phyloP scores from a whole-genome alignment of 2,888 invertebrate species.

The Phaedon cochleariae region DNA sequence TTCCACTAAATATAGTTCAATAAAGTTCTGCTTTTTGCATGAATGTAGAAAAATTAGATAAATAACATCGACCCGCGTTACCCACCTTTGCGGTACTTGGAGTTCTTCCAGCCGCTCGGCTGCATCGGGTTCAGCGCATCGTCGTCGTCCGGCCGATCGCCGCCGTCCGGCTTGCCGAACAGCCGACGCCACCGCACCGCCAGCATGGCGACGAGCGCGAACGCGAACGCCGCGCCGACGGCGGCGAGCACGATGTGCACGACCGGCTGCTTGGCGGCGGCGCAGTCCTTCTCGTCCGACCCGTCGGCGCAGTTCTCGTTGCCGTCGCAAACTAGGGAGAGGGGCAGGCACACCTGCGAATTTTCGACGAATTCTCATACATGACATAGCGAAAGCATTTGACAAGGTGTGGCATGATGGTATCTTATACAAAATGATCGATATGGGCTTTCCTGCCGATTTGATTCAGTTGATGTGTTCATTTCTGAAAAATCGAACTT shows the following conservation, averaged over 20 bases:
- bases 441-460: too few relatives aligned
- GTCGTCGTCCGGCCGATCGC: conserved; percentile 69
- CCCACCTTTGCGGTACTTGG: conserved; percentile 57
- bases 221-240: conserved; percentile 64
- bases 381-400: too few relatives aligned
- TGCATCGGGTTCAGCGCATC: conserved; percentile 71
- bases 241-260: conserved; percentile 67
- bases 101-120: conserved; percentile 52
- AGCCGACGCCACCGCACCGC: conserved; percentile 48
- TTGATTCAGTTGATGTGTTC: too few relatives aligned
- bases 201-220: conserved; percentile 50
- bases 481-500: too few relatives aligned
- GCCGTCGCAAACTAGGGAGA: conserved; percentile 76
- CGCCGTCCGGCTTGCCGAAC: conserved; percentile 48
- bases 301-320: conserved; percentile 83
- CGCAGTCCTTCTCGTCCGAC: conserved; percentile 76
- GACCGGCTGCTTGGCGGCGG: conserved; percentile 62
- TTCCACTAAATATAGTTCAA: too few relatives aligned
- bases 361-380: too few relatives aligned
- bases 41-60: not conserved
- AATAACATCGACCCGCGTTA: conserved; percentile 4
- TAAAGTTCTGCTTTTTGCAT: too few relatives aligned
- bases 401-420: too few relatives aligned
- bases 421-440: too few relatives aligned
- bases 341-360: conserved; percentile 72